These are phyloP conservation scores for Platysternon megacephalum DNA, from an alignment of 2,113 vertebrate genomes.

Conservation along the genomic window DNA sequence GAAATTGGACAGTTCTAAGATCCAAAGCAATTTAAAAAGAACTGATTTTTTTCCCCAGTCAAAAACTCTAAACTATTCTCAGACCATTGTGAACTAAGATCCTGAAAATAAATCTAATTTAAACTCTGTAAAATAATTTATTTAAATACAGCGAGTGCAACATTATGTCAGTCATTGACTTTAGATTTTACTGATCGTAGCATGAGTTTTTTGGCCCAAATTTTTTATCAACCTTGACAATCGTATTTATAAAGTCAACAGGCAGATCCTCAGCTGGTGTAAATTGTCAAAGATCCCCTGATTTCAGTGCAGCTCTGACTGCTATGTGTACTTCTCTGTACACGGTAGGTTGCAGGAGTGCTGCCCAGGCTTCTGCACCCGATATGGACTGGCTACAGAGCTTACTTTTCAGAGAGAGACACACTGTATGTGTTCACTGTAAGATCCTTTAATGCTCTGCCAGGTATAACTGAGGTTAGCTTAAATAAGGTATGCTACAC, in stretches of 20 bases:
- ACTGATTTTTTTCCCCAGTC: neutral
- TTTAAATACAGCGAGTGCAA: neutral
- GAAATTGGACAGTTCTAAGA: neutral
- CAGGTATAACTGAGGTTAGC: neutral
- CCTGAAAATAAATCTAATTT: no score
- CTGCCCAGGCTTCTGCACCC: neutral
- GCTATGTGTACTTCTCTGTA: neutral
- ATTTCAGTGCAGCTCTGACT: neutral
- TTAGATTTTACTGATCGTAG: neutral
- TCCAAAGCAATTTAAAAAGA: constrained; percentile 16
- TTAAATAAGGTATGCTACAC: neutral
- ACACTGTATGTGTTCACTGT: neutral
- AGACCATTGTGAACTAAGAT: neutral
- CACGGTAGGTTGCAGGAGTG: neutral
- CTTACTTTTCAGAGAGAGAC: neutral
- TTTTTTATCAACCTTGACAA: neutral
- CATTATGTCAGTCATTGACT: neutral
- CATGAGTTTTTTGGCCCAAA: neutral
- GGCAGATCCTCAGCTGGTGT: neutral
- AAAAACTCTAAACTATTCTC: neutral
- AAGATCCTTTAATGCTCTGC: neutral
- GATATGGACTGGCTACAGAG: neutral
- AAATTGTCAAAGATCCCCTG: neutral
- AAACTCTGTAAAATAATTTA: no score
- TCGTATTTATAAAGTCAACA: neutral